Conservation (phyloP, 2,888 invertebrate species). For the Torymus aiolomorphi region DNA sequence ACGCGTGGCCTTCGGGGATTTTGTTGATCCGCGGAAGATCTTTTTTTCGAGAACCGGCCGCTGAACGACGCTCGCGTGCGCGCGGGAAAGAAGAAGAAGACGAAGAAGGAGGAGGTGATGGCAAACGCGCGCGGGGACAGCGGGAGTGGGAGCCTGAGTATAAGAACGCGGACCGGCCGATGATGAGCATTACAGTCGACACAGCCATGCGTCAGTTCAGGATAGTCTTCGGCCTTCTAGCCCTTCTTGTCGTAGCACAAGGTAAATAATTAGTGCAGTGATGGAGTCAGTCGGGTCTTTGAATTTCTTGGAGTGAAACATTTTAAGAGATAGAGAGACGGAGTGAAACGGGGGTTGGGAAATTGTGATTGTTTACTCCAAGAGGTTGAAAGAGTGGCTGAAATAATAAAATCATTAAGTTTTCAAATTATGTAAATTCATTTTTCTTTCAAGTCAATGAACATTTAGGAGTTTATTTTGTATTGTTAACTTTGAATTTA, state of each 20-base stretch:
- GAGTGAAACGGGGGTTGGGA: too few species aligned
- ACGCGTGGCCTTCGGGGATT: conserved; percentile 26
- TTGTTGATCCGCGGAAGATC: conserved; percentile 45
- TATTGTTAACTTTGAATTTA: too few species aligned
- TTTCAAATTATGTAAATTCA: too few species aligned
- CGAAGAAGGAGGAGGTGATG: neutral
- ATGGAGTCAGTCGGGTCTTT: too few species aligned
- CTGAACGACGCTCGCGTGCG: neutral
- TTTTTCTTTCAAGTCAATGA: too few species aligned
- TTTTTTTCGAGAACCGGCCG: conserved; percentile 40
- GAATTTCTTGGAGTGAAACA: too few species aligned
- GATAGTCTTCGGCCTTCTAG: conserved; percentile 62
- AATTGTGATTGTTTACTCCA: too few species aligned
- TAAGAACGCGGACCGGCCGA: conserved; percentile 37
- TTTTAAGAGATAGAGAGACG: too few species aligned
- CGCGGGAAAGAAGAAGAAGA: neutral
- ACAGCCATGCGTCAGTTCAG: conserved; percentile 64
- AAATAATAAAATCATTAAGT: too few species aligned
- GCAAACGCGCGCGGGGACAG: neutral
- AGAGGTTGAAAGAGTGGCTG: too few species aligned
- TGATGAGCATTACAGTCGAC: conserved; percentile 36
- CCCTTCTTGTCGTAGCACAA: conserved; percentile 61
- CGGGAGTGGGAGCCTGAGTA: conserved; percentile 39
- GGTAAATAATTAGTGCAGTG: conserved; percentile 58
- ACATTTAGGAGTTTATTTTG: too few species aligned